A percentile compares a stretch with the other conserved stretches of the same genome.
phyloP scores from a whole-genome alignment of 2,797 vertebrate species.

The Euthynnus affinis region DNA sequence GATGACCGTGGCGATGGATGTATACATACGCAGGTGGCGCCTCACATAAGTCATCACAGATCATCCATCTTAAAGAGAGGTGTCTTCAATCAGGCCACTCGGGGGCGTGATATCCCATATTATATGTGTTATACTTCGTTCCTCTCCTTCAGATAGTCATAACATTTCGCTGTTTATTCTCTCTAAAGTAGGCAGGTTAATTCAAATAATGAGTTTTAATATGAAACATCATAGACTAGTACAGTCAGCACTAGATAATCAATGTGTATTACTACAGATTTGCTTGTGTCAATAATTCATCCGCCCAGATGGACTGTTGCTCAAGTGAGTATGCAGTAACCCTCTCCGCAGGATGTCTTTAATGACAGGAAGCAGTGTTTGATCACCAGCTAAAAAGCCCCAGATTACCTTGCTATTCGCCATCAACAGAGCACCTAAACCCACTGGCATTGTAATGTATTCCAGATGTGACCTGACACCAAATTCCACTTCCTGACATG shows the following conservation, averaged over 20 bases:
- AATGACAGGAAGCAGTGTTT: constrained; percentile 61
- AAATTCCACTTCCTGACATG: constrained; percentile 48
- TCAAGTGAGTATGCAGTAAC: constrained; percentile 24
- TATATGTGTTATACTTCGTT: no score
- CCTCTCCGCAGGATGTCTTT: constrained; percentile 43
- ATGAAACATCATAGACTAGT: neutral
- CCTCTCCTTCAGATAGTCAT: no score
- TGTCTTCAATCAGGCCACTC: no score
- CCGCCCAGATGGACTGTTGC: constrained; percentile 4
- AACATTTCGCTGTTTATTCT: no score
- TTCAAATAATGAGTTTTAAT: constrained; percentile 5
- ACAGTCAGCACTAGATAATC: constrained; percentile 7
- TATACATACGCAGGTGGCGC: no score
- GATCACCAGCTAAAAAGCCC: constrained; percentile 24
- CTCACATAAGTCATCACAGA: no score
- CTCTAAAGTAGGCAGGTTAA: neutral
- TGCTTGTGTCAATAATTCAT: constrained; percentile 52
- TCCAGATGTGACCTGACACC: constrained; percentile 61
- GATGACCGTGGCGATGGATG: no score
- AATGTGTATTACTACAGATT: constrained; percentile 14
- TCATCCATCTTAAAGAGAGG: no score
- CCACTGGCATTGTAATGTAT: constrained; percentile 26
- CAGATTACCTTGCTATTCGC: constrained; percentile 4
- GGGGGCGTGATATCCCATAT: no score
- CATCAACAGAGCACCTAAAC: constrained; percentile 33